Base-by-base conservation (phyloP, 2,888 invertebrate genomes). In the Drosophila colorata region DNA sequence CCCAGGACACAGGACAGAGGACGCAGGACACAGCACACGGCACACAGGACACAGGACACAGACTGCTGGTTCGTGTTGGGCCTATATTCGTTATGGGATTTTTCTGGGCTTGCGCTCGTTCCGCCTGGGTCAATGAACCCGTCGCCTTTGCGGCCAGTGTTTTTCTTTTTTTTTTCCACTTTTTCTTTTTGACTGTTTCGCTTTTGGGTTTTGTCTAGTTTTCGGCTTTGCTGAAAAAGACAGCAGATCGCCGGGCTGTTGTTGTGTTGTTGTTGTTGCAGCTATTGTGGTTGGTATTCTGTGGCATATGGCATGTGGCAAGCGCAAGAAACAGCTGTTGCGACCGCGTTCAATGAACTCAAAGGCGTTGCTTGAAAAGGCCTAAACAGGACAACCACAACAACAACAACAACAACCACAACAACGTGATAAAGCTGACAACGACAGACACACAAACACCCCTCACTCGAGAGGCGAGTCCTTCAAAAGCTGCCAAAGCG, bases 331-430 rank as follows among this genome's bases (percentile, higher is more conserved):
- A 87, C 83, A 83, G 83, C 83, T 83, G 87, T 83, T 84, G 59
- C 23, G 53, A 48, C 59, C 16, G 56, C 78, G 82, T 82, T 75
- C 82, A 70, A 64, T 82, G 82, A 82, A 88, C 88, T 53, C 76
- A 37, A 31, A 48, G 68, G 58, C 31, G 31, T 25, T 43, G 25
- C 53, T 37, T 52, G 52, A 46, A 40, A 28, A 61, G 51, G 37
- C 41, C 40, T 13, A 28, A 11, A 37, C 25, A 53, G 46, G 41
- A 65, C 35, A 13, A 11, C n/a, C n/a, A n/a, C n/a, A n/a, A n/a
- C 14, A 40, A 33, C 28, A 38, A 48, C 38, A 53, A 47, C 18
- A 37, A 31, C 48, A 37, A 53, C 53, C 48, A 20, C 56, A 41
- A 74, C 52, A 47, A 46, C 23, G 14, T n/a, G 14, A 44, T 40